Percentiles rank a stretch among this genome's conserved stretches.
Evolutionary conservation across 2,797 vertebrate genomes (phyloP).

Genomic region (Chanos chanos): DNA sequence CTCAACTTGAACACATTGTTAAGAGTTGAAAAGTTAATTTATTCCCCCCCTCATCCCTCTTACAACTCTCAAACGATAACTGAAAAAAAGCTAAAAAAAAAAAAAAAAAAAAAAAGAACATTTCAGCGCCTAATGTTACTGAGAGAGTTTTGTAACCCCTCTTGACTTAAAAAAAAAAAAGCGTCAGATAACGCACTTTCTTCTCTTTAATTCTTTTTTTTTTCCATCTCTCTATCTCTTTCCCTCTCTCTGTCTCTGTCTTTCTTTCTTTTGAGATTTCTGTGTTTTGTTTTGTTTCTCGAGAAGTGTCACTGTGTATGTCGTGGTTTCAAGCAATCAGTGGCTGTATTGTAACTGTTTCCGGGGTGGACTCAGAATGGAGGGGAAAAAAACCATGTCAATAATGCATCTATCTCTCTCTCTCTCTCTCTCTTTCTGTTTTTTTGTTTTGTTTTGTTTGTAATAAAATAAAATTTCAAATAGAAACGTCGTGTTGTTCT

Average conservation of each 20-base stretch:
- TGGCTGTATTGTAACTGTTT: constrained; percentile 58
- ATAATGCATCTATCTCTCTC: constrained; percentile 62
- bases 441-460: constrained; percentile 71
- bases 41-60: constrained; percentile 45
- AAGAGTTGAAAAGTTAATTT: constrained; percentile 55
- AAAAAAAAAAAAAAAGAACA: constrained; percentile 29
- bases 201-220: constrained; percentile 26
- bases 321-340: constrained; percentile 65
- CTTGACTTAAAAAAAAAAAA: constrained; percentile 50
- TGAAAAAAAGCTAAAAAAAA: constrained; percentile 23
- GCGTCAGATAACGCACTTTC: constrained; percentile 58
- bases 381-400: too few relatives aligned
- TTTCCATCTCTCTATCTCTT: constrained; percentile 31
- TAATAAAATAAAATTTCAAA: constrained; percentile 78
- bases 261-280: constrained; percentile 51
- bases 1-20: constrained; percentile 34
- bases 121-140: constrained; percentile 57
- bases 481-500: constrained; percentile 22
- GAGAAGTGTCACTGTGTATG: constrained; percentile 69
- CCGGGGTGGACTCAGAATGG: constrained; percentile 44
- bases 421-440: too few relatives aligned
- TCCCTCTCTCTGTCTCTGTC: constrained; percentile 43
- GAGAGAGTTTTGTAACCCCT: constrained; percentile 52
- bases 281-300: constrained; percentile 57
- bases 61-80: constrained; percentile 22